Percentiles rank a stretch among this genome's conserved stretches.
Conservation (phyloP, 2,113 vertebrate genomes). For the Ceyx melanurus region DNA sequence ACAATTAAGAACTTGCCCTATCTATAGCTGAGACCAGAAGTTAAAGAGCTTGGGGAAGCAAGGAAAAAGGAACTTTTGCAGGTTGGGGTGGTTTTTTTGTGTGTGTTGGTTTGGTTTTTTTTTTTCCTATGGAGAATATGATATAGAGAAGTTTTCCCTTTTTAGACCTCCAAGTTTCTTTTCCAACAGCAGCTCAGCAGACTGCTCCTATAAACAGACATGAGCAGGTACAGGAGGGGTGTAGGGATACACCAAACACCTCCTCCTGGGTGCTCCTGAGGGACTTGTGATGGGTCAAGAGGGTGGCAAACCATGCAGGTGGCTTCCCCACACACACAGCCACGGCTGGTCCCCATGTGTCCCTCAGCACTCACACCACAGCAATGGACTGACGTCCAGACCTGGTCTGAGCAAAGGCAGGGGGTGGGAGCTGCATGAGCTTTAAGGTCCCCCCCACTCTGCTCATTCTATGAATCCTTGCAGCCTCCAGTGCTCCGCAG, state of each 20-base stretch:
- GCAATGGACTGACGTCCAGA: background rate
- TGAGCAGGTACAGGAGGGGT: rapidly evolving
- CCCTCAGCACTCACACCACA: background rate
- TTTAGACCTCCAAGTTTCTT: background rate
- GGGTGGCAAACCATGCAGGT: background rate
- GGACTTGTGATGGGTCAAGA: background rate
- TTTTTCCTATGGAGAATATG: background rate
- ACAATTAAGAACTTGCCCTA: background rate
- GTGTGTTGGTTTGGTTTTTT: background rate
- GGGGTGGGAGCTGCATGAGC: no score
- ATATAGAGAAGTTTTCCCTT: background rate
- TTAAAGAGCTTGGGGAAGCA: background rate
- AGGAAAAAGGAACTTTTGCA: background rate
- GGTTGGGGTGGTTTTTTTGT: no score
- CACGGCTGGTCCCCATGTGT: background rate
- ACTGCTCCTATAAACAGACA: background rate
- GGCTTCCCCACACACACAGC: background rate
- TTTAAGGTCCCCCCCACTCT: no score
- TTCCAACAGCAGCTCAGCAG: background rate
- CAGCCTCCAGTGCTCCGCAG: background rate
- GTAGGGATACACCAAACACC: background rate
- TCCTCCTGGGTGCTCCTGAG: background rate
- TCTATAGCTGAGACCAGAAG: slow-evolving; percentile 1
- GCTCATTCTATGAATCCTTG: background rate
- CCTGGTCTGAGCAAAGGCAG: no score